A percentile compares a stretch with the other conserved stretches of the same genome.
These are phyloP conservation scores for Thalassoma bifasciatum DNA, from an alignment of 2,113 vertebrate genomes.

Conservation along the genomic window DNA sequence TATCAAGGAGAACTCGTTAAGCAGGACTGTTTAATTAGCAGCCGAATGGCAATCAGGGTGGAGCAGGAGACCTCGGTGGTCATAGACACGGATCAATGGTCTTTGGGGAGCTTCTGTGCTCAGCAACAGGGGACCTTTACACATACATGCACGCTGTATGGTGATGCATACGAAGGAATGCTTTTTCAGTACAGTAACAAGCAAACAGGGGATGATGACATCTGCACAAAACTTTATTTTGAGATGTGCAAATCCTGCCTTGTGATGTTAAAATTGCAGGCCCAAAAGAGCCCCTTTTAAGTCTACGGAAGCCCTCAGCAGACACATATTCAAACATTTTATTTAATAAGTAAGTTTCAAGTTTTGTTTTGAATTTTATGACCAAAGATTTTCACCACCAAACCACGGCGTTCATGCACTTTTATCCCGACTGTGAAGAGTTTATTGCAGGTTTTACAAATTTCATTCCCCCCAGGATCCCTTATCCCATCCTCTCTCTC, in stretches of 20 bases:
- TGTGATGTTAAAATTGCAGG: too few species aligned
- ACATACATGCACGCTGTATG: background rate
- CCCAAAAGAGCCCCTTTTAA: too few species aligned
- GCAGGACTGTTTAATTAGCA: constrained; percentile 76
- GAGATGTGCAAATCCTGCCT: too few species aligned
- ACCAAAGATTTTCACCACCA: too few species aligned
- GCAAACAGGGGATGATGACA: too few species aligned
- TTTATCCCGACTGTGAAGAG: background rate
- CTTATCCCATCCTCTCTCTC: background rate
- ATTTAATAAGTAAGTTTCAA: too few species aligned
- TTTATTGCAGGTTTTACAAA: constrained; percentile 7
- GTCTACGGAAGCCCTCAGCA: too few species aligned
- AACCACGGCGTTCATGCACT: background rate
- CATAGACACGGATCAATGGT: constrained; percentile 71
- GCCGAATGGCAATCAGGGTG: constrained; percentile 62
- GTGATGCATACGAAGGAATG: constrained; percentile 11
- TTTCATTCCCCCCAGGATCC: background rate
- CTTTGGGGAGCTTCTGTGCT: constrained; percentile 55
- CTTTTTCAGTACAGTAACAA: too few species aligned
- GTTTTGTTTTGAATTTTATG: too few species aligned
- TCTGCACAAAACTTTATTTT: too few species aligned
- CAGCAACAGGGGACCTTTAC: constrained; percentile 34
- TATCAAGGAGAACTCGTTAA: constrained; percentile 70
- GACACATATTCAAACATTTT: too few species aligned
- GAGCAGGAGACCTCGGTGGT: constrained; percentile 52